phyloP scores from a whole-genome alignment of 2,113 vertebrate genomes.

The Numida meleagris region DNA sequence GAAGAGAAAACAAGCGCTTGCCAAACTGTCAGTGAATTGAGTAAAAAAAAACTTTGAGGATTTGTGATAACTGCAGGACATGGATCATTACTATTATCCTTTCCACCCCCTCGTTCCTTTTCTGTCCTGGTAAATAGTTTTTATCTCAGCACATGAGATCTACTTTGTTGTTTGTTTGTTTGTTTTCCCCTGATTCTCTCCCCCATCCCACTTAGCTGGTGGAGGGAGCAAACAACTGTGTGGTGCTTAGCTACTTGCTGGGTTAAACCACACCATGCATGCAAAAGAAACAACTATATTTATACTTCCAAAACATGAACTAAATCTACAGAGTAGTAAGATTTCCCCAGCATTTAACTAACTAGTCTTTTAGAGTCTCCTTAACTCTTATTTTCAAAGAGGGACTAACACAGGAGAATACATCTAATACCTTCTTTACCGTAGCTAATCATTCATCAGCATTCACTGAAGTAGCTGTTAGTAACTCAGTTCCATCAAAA shows the following conservation, averaged over 20 bases:
- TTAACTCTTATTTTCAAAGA: neutral
- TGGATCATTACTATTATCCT: neutral
- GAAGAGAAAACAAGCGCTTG: constrained; percentile 86
- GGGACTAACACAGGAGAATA: neutral
- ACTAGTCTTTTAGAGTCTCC: neutral
- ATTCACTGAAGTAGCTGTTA: neutral
- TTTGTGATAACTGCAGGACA: neutral
- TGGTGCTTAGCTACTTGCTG: neutral
- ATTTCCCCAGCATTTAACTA: neutral
- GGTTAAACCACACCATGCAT: neutral
- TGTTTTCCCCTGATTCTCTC: neutral
- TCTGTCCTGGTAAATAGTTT: neutral
- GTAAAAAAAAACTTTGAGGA: neutral
- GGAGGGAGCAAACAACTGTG: neutral
- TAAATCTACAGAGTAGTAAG: neutral
- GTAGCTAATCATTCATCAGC: neutral
- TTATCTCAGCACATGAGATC: neutral
- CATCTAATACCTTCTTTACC: neutral
- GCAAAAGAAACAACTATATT: neutral
- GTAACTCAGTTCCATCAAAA: neutral
- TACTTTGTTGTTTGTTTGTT: neutral
- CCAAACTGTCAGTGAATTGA: constrained; percentile 80
- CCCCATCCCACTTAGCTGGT: neutral
- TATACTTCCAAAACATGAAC: neutral
- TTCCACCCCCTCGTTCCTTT: neutral